Base-by-base conservation (phyloP, 2,113 vertebrate genomes). In the Hassar affinis region DNA sequence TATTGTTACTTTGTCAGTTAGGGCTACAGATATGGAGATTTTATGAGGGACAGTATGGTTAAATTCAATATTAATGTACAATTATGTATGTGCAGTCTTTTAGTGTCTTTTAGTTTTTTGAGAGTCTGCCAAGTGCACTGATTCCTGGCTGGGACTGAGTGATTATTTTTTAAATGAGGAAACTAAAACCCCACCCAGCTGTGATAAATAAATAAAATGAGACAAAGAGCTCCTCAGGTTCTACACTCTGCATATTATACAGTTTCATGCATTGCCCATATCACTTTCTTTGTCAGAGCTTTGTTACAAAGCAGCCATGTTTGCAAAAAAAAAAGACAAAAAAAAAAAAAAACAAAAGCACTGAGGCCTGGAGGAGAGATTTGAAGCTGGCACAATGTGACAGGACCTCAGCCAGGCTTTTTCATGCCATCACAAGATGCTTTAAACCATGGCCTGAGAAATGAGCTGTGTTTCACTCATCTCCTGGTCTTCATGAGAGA, bases 371-470 rank as follows among this genome's bases (percentile, higher is more conserved):
- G 72, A 82, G 69, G 74, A 76, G 38, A 82, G 80, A 74, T 82
- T 88, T 86, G 84, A 87, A 79, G 61, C 56, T 83, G 79, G 64
- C 82, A 68, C 47, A 61, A 78, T 86, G 71, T 87, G 87, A 86
- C 85, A 87, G 80, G 78, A 61, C 66, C 84, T 86, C 82, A 80
- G 78, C 45, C 25, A 42, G 75, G 22, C 80, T 35, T 49, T 81
- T 54, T 84, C 38, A 42, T 84, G 80, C 75, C 61, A 82, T 87
- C 87, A 85, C 47, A 82, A 86, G 84, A 84, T 86, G 59, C 86
- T 85, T 87, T 61, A 85, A 87, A 81, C 82, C 84, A 86, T 77
- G 85, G 80, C 87, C 74, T 56, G 62, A 79, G 38, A 77, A 79
- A 47, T 61, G 74, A 84, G 80, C 69, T 64, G 84, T 69, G 80